Evolutionary conservation across 2,113 vertebrate genomes (phyloP).

Genomic region (Phyllostomus hastatus): DNA sequence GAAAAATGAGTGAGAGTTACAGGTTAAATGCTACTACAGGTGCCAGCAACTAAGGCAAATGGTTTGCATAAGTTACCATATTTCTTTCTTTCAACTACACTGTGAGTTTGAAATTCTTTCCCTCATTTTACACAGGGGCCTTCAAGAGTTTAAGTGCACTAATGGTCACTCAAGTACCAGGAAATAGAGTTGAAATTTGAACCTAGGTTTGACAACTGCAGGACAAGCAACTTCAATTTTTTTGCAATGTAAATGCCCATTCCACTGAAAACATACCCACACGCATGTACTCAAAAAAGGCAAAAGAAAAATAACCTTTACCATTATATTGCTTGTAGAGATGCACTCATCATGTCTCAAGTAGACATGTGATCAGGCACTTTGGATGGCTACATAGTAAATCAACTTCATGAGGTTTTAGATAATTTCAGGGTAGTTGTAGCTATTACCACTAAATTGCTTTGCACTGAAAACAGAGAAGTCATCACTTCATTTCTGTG

Average conservation of each 20-base stretch:
- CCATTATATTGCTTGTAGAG: not conserved
- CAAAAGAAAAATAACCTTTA: not conserved
- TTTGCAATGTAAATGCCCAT: conserved; percentile 1
- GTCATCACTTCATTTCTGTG: conserved; percentile 44
- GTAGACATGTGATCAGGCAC: conserved; percentile 31
- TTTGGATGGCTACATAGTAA: conserved; percentile 40
- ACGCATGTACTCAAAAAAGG: not conserved
- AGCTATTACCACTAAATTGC: conserved; percentile 51
- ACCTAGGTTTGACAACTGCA: not conserved
- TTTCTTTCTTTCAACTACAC: not conserved
- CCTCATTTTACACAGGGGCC: not conserved
- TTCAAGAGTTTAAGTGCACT: not conserved
- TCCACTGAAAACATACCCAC: not conserved
- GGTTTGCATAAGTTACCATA: not conserved
- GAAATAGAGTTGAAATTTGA: not conserved
- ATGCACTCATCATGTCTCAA: conserved; percentile 31
- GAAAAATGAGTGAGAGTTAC: not conserved
- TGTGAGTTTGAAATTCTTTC: not conserved
- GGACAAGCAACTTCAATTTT: not conserved
- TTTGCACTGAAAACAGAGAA: conserved; percentile 49
- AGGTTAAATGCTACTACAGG: not conserved
- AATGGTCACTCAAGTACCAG: not conserved
- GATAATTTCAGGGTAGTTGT: conserved; percentile 41
- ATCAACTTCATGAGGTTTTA: conserved; percentile 52
- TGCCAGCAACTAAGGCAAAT: not conserved